Percentiles rank a stretch among this genome's conserved stretches.
These are phyloP conservation scores for Saguinus oedipus DNA, from an alignment of 2,797 vertebrate genomes.

Conservation along the genomic window DNA sequence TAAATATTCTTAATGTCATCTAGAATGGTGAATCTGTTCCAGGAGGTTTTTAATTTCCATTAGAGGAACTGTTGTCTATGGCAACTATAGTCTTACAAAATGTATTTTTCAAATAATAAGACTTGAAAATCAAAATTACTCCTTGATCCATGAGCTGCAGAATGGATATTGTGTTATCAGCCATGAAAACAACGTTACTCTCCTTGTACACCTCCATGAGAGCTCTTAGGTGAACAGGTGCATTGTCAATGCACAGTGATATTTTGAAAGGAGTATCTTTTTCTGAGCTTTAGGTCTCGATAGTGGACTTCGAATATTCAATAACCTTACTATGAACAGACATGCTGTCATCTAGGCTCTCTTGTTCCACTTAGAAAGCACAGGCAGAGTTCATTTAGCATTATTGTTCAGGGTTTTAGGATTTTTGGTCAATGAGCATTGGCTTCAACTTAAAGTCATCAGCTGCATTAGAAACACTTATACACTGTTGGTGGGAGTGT, in stretches of 20 bases:
- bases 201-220: not conserved
- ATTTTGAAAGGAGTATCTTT: not conserved
- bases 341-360: not conserved
- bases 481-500: no score
- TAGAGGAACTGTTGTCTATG: not conserved
- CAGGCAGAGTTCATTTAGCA: not conserved
- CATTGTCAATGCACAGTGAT: not conserved
- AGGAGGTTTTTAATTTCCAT: not conserved
- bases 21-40: not conserved
- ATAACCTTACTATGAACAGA: not conserved
- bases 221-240: not conserved
- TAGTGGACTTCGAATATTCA: not conserved
- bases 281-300: not conserved
- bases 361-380: not conserved
- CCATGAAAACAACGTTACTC: not conserved
- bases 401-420: not conserved
- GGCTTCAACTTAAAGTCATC: not conserved
- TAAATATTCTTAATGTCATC: not conserved
- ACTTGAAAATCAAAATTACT: not conserved
- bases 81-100: not conserved
- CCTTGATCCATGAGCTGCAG: not conserved
- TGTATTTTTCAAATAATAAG: not conserved
- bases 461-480: not conserved
- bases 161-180: not conserved
- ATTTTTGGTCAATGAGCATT: not conserved